Percentiles rank a stretch among this genome's conserved stretches.
Conservation (phyloP, 2,797 vertebrate species). For the Apogon hyalosoma region DNA sequence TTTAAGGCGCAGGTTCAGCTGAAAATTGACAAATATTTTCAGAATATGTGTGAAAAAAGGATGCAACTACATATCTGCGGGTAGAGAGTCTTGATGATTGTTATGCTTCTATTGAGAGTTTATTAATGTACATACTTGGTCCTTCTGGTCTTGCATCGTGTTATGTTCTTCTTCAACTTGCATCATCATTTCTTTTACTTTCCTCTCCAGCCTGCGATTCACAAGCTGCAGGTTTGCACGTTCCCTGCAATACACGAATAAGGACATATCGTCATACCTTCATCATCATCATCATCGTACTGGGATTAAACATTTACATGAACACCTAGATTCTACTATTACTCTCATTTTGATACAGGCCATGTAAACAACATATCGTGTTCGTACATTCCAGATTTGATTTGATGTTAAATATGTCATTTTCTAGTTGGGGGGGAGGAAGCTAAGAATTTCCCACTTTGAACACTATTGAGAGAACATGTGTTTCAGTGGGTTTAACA, state of each 20-base stretch:
- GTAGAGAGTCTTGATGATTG: background rate
- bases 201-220: conserved; percentile 95
- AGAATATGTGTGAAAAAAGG: background rate
- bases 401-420: too few species aligned
- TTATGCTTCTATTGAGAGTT: background rate
- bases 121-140: conserved; percentile 86
- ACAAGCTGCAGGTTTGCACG: conserved; percentile 91
- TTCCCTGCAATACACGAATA: conserved; percentile 83
- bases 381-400: too few species aligned
- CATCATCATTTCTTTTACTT: conserved; percentile 96
- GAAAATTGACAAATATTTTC: background rate
- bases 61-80: background rate
- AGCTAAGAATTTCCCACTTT: too few species aligned
- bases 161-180: conserved; percentile 95
- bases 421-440: too few species aligned
- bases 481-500: too few species aligned
- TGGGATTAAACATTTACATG: too few species aligned
- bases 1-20: conserved; percentile 96
- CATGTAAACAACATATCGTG: too few species aligned
- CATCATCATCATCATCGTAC: background rate
- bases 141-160: conserved; percentile 93
- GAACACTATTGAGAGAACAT: too few species aligned
- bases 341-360: too few species aligned
- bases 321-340: too few species aligned
- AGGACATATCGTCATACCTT: conserved; percentile 3